phyloP scores from a whole-genome alignment of 2,888 invertebrate species.

The Lasioglossum vierecki region DNA sequence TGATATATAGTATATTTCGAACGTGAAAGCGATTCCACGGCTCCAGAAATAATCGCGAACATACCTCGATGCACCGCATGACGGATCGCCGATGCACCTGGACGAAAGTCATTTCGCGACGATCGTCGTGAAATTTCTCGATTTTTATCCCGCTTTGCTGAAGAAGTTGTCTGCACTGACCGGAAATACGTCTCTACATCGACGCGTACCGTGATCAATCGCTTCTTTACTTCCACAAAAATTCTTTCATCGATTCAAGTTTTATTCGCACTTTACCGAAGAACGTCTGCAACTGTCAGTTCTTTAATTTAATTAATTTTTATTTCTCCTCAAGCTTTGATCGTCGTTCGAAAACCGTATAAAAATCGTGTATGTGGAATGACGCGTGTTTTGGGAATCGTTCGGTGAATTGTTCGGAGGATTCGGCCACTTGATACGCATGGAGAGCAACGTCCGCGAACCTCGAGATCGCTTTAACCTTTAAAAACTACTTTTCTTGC shows the following conservation, averaged over 20 bases:
- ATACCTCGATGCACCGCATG: not conserved
- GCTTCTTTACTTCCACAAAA: not conserved
- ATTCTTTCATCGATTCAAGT: not conserved
- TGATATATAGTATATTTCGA: not conserved
- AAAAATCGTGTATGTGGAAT: not conserved
- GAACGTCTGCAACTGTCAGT: too few relatives aligned
- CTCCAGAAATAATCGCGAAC: not conserved
- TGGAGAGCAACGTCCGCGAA: not conserved
- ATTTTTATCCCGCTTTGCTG: not conserved
- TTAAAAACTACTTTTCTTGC: not conserved
- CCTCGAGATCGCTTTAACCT: not conserved
- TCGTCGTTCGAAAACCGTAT: not conserved
- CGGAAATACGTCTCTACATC: not conserved
- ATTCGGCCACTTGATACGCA: not conserved
- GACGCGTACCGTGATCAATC: too few relatives aligned
- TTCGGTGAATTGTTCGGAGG: not conserved
- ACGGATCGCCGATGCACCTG: not conserved
- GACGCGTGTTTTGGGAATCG: not conserved
- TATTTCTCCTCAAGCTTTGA: too few relatives aligned
- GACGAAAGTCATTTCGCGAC: not conserved
- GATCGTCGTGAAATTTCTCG: not conserved
- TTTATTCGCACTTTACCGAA: too few relatives aligned
- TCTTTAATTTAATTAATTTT: too few relatives aligned
- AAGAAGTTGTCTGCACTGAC: not conserved
- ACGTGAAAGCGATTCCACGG: slow-evolving; percentile 7